Base-by-base conservation (phyloP, 2,888 invertebrate genomes). In the Uropetala carovei region DNA sequence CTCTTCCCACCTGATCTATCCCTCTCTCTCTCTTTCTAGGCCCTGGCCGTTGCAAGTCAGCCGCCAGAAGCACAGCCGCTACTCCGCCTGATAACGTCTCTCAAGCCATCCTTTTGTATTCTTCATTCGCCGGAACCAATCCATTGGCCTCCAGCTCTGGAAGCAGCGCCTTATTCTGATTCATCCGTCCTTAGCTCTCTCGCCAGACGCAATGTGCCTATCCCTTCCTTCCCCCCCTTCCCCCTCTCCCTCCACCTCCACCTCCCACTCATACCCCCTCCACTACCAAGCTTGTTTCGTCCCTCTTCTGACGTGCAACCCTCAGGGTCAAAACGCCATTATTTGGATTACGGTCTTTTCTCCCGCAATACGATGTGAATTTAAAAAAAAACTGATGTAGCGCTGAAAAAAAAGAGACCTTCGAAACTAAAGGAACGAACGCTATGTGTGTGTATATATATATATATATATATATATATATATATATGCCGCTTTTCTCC, bases 241-340 rank as follows among this genome's bases (percentile, higher is more conserved):
- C 43, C 9, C 10, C 27, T 0, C 22, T 22, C 11, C 3, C 64
- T 7, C 68, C 64, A 64, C 16, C 64, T n/a, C 64, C 8, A 64
- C 64, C 68, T 4, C n/a, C 68, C 18, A 18, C 68, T 68, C n/a
- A 9, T 22, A 75, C 75, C 75, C 27, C 27, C 22, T 75, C 27
- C 27, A 75, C 27, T 22, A 22, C 75, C 75, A 13, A 13, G 13
- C 75, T 75, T 75, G 13, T 11, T 22, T 75, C 13, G 64, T n/a
- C 18, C 22, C 22, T n/a, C 22, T 22, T 13, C 22, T 75, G 75
- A 75, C 27, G 68, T 68, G 68, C n/a, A 27, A 4, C 75, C 68
- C 68, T 68, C 68, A 22, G 75, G 75, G 75, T 75, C 75, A 75
- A 75, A 75, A 75, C 75, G 22, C 75, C 75, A 75, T 75, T 75